Base-by-base conservation (phyloP, 1,140 invertebrate species). In the Spodoptera litura region DNA sequence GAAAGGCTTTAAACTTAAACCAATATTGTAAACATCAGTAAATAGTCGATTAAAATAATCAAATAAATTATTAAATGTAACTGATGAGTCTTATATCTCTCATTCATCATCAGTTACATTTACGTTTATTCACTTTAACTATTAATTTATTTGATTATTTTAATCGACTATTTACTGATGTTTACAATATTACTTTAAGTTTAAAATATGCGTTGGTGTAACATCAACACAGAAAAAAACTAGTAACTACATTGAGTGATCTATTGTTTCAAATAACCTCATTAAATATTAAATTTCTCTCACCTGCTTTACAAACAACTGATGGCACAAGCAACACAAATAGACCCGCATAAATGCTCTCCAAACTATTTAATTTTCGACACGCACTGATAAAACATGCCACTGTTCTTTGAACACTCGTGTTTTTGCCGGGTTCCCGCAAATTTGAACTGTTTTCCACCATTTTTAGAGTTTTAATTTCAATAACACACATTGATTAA, bases 241-340 rank as follows among this genome's bases (percentile, higher is more conserved):
- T 11, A 11, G 10, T 31, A 31, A 27, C 25, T 2, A n/a, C 20
- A 5, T 15, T 55, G n/a, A 6, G 15, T 56, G 31, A 31, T 56
- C 20, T 56, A 20, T 12, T 56, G n/a, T 13, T 12, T 56, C 3
- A 20, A 31, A 31, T 25, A 31, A 59, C 20, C 13, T 13, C 2
- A 70, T n/a, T 58, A 44, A 38, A 5, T 38, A 13, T 6, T 51
- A 66, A 49, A 53, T 71, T 56, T 35, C 31, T 59, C 55, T 84
- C 71, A 91, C 91, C 87, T 87, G 85, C 56, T 72, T 85, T 78
- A 85, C 88, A 85, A 15, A 90, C 79, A 8, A 89, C 85, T 55
- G 81, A 88, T 86, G 89, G 89, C 85, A 92, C 88, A 81, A 87
- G 84, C 81, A 84, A 85, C 78, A 90, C 56, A 81, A 92, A 78